Evolutionary conservation across 2,113 vertebrate species (phyloP), one percentile per base, ranked within the genome.

Genomic region (Callipepla californica): DNA sequence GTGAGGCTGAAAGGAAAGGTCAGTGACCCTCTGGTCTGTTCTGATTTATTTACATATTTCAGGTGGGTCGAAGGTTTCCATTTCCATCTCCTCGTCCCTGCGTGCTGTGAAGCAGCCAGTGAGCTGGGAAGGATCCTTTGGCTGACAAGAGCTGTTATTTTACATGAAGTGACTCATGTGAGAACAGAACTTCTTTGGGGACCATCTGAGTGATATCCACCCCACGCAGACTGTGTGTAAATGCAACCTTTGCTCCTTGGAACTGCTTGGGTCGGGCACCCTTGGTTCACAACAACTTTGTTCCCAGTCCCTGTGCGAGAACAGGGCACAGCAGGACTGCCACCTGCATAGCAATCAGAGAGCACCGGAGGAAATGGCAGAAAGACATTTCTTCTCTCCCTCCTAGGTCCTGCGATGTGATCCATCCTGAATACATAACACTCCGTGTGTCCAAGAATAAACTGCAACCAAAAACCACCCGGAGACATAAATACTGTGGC

Each of bases 401-500:
- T 86, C 21, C 26, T 51, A 51, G 48, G 17, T 90, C 80, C 58
- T 72, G 38, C 0, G 23, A 67, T 58, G 47, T 57, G 74, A 94
- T 38, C 63, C 42, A 53, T 30, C 42, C 50, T 76, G 65, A 84
- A 91, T 68, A 80, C 34, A 76, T 92, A 95, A 75, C 57, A 45
- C 65, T 78, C 13, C 61, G 51, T 26, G 59, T 59, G 70, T 96
- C 72, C 84, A 81, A 58, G 44, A 74, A 73, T 81, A 94, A 85
- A 79, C 72, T 44, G 40, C 30, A 95, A 95, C 63, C 62, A 65
- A 94, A 95, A 85, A 55, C 62, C 48, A 79, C 51, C 26, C 17
- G 0, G 69, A 89, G 70, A 81, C 53, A 77, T 40, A 83, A 95
- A 90, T 45, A 65, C 19, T 1, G 1, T 62, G 63, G 77, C 19